Evolutionary conservation across 2,888 invertebrate species (phyloP), one percentile per base, ranked within the genome.

Genomic region (Trachelus iudaicus): DNA sequence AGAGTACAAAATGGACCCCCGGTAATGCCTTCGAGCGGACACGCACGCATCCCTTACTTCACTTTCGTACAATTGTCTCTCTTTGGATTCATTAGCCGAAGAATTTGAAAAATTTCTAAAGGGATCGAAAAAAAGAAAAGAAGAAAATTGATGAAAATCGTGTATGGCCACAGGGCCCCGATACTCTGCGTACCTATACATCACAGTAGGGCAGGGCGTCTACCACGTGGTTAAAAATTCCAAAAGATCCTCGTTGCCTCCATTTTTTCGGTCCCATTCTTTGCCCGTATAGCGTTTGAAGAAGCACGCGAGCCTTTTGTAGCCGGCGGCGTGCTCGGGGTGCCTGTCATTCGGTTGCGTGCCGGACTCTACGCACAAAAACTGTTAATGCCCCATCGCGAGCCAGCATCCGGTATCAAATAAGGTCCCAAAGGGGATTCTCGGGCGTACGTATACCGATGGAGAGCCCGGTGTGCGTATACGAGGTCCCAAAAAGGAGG

Each of bases 321-420:
- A 76, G 73, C 37, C 76, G 35, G 76, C 37, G 73, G 73, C 75
- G n/a, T 76, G 77, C 73, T 11, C 34, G 69, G 33, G 78, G 77
- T 78, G 71, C 75, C 77, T 77, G 81, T 81, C 81, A 80, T 71
- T 83, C 78, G 81, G 79, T 83, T 83, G 80, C 80, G 80, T 79
- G 80, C 81, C 77, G 79, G 77, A 80, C 79, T 77, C 81, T 79
- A 81, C 82, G 81, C 80, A 85, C 82, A 83, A 83, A 85, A 84
- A 83, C 83, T 83, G 82, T 82, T 82, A 82, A 83, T 83, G 81
- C 85, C 80, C 82, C 71, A 34, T 81, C 77, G 77, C 81, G 79
- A 83, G 80, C 69, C 81, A 82, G 83, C 83, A 84, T 83, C 83
- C 84, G 85, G 82, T 83, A 81, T 82, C 82, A 80, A 82, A 81